A percentile compares a stretch with the other conserved stretches of the same genome.
Evolutionary conservation across 1,140 invertebrate species (phyloP).

Genomic region (Stegodyphus dumicola): DNA sequence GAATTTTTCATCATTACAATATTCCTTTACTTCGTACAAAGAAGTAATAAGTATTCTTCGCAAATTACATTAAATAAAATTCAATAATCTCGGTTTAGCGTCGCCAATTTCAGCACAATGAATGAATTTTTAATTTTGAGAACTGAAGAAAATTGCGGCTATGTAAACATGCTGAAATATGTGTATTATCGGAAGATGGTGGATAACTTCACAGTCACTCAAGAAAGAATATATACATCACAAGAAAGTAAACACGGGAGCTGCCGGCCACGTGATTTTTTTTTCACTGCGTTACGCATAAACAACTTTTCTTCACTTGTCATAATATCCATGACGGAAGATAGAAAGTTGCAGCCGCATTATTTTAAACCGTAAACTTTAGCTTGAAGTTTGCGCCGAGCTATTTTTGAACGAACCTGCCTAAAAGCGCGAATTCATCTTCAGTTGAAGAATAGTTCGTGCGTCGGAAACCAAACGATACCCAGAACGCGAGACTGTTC

Average conservation of each 20-base stretch:
- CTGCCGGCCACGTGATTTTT: slow-evolving; percentile 74
- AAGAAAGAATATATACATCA: too few species aligned
- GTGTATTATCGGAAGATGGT: too few species aligned
- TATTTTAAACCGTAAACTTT: slow-evolving; percentile 14
- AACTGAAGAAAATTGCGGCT: too few species aligned
- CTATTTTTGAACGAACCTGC: slow-evolving; percentile 1
- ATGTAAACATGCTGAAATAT: too few species aligned
- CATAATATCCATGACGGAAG: slow-evolving; percentile 15
- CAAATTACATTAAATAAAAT: too few species aligned
- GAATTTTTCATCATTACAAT: too few species aligned
- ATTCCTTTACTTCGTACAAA: too few species aligned
- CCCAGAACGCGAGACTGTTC: not conserved
- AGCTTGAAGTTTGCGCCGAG: not conserved
- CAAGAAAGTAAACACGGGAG: slow-evolving; percentile 68
- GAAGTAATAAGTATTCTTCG: too few species aligned
- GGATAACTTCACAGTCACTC: too few species aligned
- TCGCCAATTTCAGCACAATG: too few species aligned
- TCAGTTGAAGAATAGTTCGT: not conserved
- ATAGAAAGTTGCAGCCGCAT: slow-evolving; percentile 3
- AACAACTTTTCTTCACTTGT: slow-evolving; percentile 24
- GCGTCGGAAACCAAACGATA: not conserved
- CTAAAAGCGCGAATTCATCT: not conserved
- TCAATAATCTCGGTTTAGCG: too few species aligned
- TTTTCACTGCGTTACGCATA: not conserved
- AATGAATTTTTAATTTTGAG: too few species aligned